These are phyloP conservation scores for Siphamia tubifer DNA, from an alignment of 2,113 vertebrate genomes.

Conservation along the genomic window DNA sequence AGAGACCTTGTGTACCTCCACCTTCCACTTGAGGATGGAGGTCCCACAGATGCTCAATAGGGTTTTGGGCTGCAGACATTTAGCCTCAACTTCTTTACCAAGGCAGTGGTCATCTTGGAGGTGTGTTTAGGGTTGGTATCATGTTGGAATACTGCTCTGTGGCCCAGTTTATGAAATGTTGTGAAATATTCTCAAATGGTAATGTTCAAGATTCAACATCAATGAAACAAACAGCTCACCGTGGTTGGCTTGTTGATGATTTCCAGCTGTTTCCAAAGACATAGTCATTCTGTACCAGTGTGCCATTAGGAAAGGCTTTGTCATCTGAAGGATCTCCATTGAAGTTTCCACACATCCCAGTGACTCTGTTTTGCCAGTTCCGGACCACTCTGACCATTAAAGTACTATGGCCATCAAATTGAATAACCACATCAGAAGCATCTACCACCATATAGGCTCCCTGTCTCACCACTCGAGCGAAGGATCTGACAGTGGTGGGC, in stretches of 20 bases:
- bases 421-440: conserved; percentile 45
- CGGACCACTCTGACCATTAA: conserved; percentile 40
- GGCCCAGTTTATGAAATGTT: no score
- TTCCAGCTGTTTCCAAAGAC: conserved; percentile 75
- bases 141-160: no score
- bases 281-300: conserved; percentile 51
- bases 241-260: conserved; percentile 41
- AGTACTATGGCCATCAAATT: conserved; percentile 62
- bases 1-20: no score
- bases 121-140: no score
- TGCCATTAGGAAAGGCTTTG: conserved; percentile 64
- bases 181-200: no score
- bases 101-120: no score
- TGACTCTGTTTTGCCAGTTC: conserved; percentile 29
- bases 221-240: no score
- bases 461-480: conserved; percentile 37
- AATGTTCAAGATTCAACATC: no score
- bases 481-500: not conserved
- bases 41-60: no score
- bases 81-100: no score
- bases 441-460: conserved; percentile 49
- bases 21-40: no score
- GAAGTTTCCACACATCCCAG: conserved; percentile 75
- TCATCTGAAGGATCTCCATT: conserved; percentile 70
- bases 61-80: no score